Evolutionary conservation across 2,797 vertebrate genomes (phyloP), one percentile per base, ranked within the genome.

Genomic region (Ispidina picta): DNA sequence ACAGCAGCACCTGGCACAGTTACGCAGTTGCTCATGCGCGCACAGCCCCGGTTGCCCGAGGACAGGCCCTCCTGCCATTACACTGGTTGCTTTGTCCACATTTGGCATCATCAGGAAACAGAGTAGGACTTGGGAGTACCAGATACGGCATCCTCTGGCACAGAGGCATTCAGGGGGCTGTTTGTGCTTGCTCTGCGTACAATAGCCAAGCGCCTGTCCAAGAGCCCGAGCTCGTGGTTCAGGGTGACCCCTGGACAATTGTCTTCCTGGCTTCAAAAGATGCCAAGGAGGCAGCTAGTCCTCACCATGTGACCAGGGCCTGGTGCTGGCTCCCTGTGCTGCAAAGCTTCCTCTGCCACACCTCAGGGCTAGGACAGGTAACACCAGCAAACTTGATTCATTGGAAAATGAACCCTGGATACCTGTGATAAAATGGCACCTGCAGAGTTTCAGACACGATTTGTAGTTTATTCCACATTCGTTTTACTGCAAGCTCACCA

Each of bases 131-230:
- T 44, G 35, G 56, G 41, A 49, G 44, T 54, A 31, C 43, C 43
- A 35, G 26, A 59, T 26, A 6, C 29, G 18, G 28, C 49, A 7
- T 63, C 55, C 49, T 65, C 43, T 33, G 15, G 52, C 86, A 23
- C 1, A 1, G 60, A 69, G 46, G 44, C 54, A 5, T 71, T 64
- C 51, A 29, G 62, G 55, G 20, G 14, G 16, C 15, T 0, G 7
- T 54, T 35, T 15, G 37, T 69, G 37, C 63, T 71, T 2, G 0
- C 1, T 77, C n/a, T 26, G 64, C 76, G 8, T 19, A 5, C 0
- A 0, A 10, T n/a, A 39, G 35, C 46, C 62, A 39, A 69, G 56
- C 1, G 3, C 37, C 43, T 73, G 43, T 49, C 25, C 51, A 51
- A n/a, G 44, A 48, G 46, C 37, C 16, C 1, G 2, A 66, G 62